phyloP scores from a whole-genome alignment of 37 sponge, comb jelly and placozoan genomes.

The Haliclona indistincta region DNA sequence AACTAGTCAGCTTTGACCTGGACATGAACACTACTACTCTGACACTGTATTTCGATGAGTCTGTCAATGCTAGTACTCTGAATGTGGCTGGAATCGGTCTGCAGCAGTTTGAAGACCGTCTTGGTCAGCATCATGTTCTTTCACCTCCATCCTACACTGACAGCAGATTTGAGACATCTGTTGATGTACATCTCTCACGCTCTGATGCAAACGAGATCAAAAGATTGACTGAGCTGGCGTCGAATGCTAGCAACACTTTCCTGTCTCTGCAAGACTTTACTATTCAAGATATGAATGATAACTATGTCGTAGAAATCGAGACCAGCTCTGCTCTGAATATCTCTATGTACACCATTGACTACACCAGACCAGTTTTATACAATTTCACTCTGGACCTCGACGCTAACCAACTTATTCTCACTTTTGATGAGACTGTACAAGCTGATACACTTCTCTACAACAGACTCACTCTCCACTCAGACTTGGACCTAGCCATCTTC shows the following conservation, averaged over 20 bases:
- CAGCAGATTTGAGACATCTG: slow-evolving; percentile 30
- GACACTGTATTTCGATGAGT: slow-evolving; percentile 78
- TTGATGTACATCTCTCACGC: slow-evolving; percentile 42
- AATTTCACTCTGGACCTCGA: slow-evolving; percentile 74
- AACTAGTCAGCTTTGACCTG: slow-evolving; percentile 59
- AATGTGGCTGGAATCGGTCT: slow-evolving; percentile 56
- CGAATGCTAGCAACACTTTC: slow-evolving; percentile 22
- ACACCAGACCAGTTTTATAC: slow-evolving; percentile 39
- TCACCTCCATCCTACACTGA: slow-evolving; percentile 31
- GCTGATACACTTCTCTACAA: slow-evolving; percentile 22
- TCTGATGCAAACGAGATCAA: slow-evolving; percentile 84
- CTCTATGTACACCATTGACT: slow-evolving; percentile 48
- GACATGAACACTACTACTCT: slow-evolving; percentile 52
- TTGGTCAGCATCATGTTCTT: slow-evolving; percentile 49
- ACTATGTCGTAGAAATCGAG: slow-evolving; percentile 31
- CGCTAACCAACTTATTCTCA: slow-evolving; percentile 57
- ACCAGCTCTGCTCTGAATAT: slow-evolving; percentile 49
- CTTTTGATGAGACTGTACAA: slow-evolving; percentile 86
- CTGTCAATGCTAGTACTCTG: slow-evolving; percentile 74
- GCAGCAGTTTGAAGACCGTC: slow-evolving; percentile 50
- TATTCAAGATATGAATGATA: slow-evolving; percentile 84
- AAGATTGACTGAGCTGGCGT: slow-evolving; percentile 63
- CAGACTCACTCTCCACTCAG: slow-evolving; percentile 50
- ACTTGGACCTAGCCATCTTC: not conserved
- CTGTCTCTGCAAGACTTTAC: slow-evolving; percentile 59